Conservation (phyloP, 2,113 vertebrate genomes). For the Apodemus speciosus region DNA sequence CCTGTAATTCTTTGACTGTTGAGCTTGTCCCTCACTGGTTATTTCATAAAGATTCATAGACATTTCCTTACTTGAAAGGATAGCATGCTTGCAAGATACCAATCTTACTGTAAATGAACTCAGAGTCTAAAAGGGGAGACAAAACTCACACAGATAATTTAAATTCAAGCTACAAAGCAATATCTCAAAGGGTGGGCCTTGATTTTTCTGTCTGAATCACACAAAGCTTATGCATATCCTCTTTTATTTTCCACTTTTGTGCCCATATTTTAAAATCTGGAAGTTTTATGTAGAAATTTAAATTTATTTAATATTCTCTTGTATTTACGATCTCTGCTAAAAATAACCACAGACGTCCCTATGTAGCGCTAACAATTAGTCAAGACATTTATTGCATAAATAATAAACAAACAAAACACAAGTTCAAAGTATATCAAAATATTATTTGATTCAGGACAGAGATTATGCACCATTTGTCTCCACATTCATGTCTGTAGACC, state of each 20-base stretch:
- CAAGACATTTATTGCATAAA: not conserved
- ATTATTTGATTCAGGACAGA: not conserved
- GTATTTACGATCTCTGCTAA: not conserved
- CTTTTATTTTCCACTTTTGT: not conserved
- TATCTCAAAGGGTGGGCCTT: not conserved
- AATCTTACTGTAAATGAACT: constrained; percentile 18
- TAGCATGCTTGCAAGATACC: not conserved
- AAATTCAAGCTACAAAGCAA: not conserved
- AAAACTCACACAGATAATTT: constrained; percentile 46
- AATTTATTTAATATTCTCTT: not conserved
- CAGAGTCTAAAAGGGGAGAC: not conserved
- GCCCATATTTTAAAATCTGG: constrained; percentile 22
- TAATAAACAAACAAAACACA: not conserved
- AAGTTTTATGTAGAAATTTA: constrained; percentile 16
- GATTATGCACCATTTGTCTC: not conserved
- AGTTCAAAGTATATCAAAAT: not conserved
- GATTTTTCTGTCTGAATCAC: not conserved
- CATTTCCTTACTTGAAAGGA: constrained; percentile 25
- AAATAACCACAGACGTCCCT: no score
- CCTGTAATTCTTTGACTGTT: constrained; percentile 1
- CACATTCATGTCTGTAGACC: not conserved
- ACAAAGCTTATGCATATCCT: not conserved
- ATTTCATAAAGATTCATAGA: constrained; percentile 39
- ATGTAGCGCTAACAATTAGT: no score
- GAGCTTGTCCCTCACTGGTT: not conserved